A percentile compares a stretch with the other conserved stretches of the same genome.
These are phyloP conservation scores for Amblyopsis hoosieri DNA, from an alignment of 2,797 vertebrate genomes.

Conservation along the genomic window DNA sequence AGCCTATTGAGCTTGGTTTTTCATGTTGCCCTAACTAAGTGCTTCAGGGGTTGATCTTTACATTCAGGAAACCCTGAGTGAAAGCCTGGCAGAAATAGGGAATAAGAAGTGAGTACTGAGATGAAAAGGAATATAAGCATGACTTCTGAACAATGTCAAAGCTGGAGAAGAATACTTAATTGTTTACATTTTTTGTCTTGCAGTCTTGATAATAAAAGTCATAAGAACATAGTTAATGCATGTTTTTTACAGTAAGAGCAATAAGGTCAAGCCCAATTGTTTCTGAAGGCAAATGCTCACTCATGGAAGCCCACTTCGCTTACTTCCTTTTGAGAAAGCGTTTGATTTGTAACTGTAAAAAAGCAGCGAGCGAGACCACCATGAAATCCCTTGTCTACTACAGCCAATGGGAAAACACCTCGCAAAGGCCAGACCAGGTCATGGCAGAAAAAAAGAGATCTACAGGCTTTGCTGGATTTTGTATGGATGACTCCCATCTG, in stretches of 20 bases:
- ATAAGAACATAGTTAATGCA: too few relatives aligned
- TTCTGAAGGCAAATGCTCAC: conserved; percentile 34
- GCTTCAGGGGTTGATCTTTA: conserved; percentile 58
- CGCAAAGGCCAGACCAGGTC: conserved; percentile 64
- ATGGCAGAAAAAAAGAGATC: conserved; percentile 30
- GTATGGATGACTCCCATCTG: conserved; percentile 60
- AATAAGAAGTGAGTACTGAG: neutral
- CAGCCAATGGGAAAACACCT: conserved; percentile 40
- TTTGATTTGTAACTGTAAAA: conserved; percentile 43
- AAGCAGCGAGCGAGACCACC: conserved; percentile 31
- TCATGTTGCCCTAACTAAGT: conserved; percentile 61
- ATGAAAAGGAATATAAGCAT: neutral
- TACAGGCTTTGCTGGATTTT: conserved; percentile 60
- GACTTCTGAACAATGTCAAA: neutral
- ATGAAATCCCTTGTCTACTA: conserved; percentile 26
- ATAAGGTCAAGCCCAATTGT: conserved; percentile 7
- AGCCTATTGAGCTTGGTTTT: conserved; percentile 59
- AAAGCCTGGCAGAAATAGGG: conserved; percentile 23
- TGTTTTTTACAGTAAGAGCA: neutral
- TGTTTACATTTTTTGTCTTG: neutral
- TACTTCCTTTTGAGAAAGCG: conserved; percentile 23
- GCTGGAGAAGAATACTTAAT: neutral
- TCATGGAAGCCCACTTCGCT: conserved; percentile 23
- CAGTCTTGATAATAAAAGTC: too few relatives aligned
- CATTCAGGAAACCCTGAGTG: conserved; percentile 43